Percentiles rank a stretch among this genome's conserved stretches.
Conservation (phyloP, 1,140 invertebrate species). For the Ylistrum balloti region DNA sequence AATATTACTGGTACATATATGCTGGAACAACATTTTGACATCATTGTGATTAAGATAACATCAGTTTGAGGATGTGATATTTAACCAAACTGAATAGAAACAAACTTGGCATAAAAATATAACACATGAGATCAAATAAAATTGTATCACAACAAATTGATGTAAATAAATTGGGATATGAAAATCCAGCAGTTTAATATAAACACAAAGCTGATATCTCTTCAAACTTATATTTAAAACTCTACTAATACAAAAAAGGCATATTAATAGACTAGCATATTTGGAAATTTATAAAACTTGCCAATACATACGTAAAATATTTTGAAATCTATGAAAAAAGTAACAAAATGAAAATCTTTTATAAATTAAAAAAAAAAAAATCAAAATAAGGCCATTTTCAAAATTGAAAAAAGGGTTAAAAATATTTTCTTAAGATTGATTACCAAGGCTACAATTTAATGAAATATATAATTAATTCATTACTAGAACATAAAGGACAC, state of each 20-base stretch:
- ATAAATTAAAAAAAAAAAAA: background rate
- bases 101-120: no score
- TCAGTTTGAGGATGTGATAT: background rate
- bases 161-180: background rate
- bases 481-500: no score
- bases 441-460: background rate
- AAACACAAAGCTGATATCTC: background rate
- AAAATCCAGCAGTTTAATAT: background rate
- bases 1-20: background rate
- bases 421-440: background rate
- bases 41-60: background rate
- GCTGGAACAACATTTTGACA: background rate
- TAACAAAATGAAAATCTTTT: constrained; percentile 18
- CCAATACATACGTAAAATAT: background rate
- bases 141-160: background rate
- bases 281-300: background rate
- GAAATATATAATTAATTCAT: background rate
- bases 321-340: background rate
- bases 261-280: background rate
- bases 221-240: background rate
- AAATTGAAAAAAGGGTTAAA: background rate
- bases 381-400: background rate
- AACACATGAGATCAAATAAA: constrained; percentile 4
- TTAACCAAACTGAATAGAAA: background rate
- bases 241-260: background rate